Evolutionary conservation across 2,113 vertebrate species (phyloP).

Genomic region (Semnornis frantzii): DNA sequence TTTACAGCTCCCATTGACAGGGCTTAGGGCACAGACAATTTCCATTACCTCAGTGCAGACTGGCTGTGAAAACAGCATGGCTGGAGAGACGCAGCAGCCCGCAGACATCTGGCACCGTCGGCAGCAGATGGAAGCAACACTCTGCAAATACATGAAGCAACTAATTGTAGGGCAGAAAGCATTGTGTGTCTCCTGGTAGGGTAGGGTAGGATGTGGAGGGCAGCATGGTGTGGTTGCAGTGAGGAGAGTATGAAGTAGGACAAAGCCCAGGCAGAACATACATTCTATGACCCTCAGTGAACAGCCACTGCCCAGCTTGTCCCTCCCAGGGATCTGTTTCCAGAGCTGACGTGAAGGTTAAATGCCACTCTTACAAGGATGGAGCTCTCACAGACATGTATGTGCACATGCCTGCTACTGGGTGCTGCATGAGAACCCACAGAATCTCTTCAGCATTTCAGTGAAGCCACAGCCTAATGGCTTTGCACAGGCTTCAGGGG

Average conservation of each 20-base stretch:
- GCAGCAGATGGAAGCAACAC: neutral
- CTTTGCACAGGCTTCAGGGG: too few relatives aligned
- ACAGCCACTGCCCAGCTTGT: too few relatives aligned
- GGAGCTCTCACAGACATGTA: too few relatives aligned
- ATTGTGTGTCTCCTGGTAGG: neutral
- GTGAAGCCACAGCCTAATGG: too few relatives aligned
- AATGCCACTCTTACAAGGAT: too few relatives aligned
- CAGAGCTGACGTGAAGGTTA: too few relatives aligned
- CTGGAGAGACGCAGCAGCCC: neutral
- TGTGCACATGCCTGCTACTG: too few relatives aligned
- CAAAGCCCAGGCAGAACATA: neutral
- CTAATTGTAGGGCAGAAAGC: neutral
- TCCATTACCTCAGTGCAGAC: slow-evolving; percentile 13
- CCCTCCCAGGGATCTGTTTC: too few relatives aligned
- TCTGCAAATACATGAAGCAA: neutral
- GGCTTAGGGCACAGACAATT: neutral
- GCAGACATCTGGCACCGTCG: neutral
- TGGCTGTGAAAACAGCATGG: neutral
- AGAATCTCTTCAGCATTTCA: too few relatives aligned
- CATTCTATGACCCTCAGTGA: neutral
- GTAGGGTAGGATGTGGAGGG: neutral
- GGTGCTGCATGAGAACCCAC: too few relatives aligned
- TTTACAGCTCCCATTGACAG: neutral
- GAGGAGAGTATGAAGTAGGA: neutral
- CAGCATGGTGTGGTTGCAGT: neutral